Conservation (phyloP, 1,140 invertebrate species). For the Leptinotarsa lineolata region DNA sequence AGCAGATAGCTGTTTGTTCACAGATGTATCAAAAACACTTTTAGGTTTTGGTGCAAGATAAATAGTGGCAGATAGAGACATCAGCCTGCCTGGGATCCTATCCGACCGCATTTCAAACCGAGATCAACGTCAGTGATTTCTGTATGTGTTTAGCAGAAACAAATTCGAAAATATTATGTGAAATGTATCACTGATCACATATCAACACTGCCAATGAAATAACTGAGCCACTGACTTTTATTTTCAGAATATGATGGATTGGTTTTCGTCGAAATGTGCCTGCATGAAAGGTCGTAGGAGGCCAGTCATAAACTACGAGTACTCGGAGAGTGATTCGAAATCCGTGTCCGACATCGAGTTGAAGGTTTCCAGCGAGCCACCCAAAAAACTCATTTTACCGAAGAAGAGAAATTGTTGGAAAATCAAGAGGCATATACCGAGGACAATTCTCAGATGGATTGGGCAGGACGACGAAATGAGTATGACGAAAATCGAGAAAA, state of each 20-base stretch:
- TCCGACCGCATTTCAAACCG: too few relatives aligned
- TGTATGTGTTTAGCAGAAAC: background rate
- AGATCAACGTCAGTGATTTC: background rate
- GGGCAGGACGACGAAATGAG: constrained; percentile 60
- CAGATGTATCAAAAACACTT: too few relatives aligned
- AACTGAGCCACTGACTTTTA: background rate
- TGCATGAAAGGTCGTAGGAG: constrained; percentile 35
- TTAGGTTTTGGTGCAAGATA: too few relatives aligned
- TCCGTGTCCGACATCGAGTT: constrained; percentile 35
- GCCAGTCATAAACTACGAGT: constrained; percentile 37
- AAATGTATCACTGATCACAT: background rate
- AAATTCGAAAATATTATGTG: background rate
- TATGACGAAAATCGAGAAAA: constrained; percentile 71
- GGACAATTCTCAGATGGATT: constrained; percentile 42
- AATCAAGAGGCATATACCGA: constrained; percentile 38
- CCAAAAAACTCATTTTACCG: constrained; percentile 23
- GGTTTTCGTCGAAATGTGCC: constrained; percentile 33
- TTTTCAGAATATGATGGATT: constrained; percentile 25
- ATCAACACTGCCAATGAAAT: background rate
- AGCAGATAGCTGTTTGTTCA: too few relatives aligned
- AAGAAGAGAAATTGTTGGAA: constrained; percentile 33
- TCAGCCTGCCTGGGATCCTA: too few relatives aligned
- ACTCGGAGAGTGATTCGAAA: constrained; percentile 35
- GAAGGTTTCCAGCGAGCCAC: constrained; percentile 16
- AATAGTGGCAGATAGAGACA: too few relatives aligned